A percentile compares a stretch with the other conserved stretches of the same genome.
These are phyloP conservation scores for Neocrepidodera transversa DNA, from an alignment of 2,888 invertebrate genomes.

Conservation along the genomic window DNA sequence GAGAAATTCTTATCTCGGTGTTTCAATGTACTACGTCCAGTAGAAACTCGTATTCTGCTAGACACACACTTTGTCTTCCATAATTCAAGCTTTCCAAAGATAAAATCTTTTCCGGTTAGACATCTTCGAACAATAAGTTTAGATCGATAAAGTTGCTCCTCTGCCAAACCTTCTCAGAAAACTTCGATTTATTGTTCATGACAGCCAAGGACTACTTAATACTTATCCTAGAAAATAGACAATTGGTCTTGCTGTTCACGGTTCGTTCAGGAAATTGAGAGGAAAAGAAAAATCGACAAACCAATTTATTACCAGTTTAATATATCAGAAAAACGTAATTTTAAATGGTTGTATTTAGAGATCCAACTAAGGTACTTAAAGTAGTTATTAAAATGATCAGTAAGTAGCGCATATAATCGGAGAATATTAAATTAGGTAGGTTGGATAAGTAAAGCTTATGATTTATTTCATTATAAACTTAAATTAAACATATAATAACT, in stretches of 20 bases:
- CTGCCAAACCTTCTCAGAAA: slow-evolving; percentile 21
- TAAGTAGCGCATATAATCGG: no score
- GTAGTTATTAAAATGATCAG: no score
- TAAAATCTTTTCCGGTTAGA: slow-evolving; percentile 16
- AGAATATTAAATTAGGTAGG: no score
- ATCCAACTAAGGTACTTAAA: no score
- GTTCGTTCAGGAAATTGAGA: slow-evolving; percentile 15
- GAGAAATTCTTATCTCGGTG: not conserved
- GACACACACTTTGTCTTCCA: slow-evolving; percentile 12
- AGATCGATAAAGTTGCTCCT: slow-evolving; percentile 19
- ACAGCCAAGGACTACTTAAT: slow-evolving; percentile 25
- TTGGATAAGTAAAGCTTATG: no score
- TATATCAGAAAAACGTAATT: not conserved
- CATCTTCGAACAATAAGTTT: slow-evolving; percentile 8
- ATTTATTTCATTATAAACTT: no score
- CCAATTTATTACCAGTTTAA: slow-evolving; percentile 5
- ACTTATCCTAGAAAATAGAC: slow-evolving; percentile 10
- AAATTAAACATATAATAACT: no score
- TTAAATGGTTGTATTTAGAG: no score
- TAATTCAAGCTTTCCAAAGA: slow-evolving; percentile 9
- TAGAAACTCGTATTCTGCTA: not conserved
- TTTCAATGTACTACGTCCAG: not conserved
- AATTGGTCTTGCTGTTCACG: slow-evolving; percentile 4
- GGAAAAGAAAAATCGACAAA: slow-evolving; percentile 1
- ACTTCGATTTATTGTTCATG: slow-evolving; percentile 31